These are phyloP conservation scores for Chrysaora quinquecirrha DNA, from an alignment of 30 jellyfish, hydroid and myxozoan species.

Conservation along the genomic window DNA sequence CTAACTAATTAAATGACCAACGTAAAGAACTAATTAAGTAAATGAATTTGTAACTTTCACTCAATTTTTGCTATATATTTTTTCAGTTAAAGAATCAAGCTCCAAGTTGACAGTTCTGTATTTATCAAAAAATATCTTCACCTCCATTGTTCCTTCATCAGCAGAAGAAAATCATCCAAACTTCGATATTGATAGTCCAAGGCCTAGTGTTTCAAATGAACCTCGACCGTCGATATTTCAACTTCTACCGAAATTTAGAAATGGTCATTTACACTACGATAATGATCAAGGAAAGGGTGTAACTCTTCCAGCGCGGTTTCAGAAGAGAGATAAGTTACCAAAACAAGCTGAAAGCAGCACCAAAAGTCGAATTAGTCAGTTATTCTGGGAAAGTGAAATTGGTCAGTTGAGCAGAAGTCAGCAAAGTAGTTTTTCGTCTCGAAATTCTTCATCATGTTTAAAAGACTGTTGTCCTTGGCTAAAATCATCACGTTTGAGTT, in stretches of 20 bases:
- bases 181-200: slow-evolving; percentile 53
- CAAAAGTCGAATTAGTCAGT: slow-evolving; percentile 46
- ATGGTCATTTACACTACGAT: slow-evolving; percentile 2
- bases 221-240: slow-evolving; percentile 68
- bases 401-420: slow-evolving; percentile 34
- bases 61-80: background rate
- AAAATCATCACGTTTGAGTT: slow-evolving; percentile 13
- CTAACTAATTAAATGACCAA: too few relatives aligned
- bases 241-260: slow-evolving; percentile 34
- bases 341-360: slow-evolving; percentile 37
- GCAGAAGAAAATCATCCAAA: slow-evolving; percentile 26
- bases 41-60: too few relatives aligned
- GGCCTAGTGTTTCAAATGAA: slow-evolving; percentile 67
- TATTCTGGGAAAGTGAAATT: slow-evolving; percentile 58
- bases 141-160: slow-evolving; percentile 70
- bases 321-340: slow-evolving; percentile 23
- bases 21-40: too few relatives aligned
- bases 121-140: slow-evolving; percentile 35
- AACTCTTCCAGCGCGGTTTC: slow-evolving; percentile 52
- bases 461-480: slow-evolving; percentile 49
- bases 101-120: slow-evolving; percentile 40
- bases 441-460: slow-evolving; percentile 41
- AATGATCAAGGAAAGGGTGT: slow-evolving; percentile 34
- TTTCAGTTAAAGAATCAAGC: background rate
- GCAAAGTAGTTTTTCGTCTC: slow-evolving; percentile 43